These are phyloP conservation scores for Pachydiplax longipennis DNA, from an alignment of 2,888 invertebrate species.

Conservation along the genomic window DNA sequence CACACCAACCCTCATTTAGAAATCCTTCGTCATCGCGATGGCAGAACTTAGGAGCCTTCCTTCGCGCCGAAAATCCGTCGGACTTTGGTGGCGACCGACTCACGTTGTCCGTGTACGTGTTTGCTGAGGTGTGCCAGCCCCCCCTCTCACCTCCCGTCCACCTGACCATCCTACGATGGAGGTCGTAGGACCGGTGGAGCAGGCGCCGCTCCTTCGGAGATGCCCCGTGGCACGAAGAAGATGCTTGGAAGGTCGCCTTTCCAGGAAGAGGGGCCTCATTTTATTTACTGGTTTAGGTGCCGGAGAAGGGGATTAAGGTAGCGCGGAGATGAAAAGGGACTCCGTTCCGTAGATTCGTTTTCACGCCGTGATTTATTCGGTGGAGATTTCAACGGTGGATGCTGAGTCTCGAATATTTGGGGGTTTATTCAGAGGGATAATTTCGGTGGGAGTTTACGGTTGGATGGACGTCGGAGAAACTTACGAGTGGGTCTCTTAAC, in stretches of 20 bases:
- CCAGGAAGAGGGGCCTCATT: neutral
- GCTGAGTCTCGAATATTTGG: neutral
- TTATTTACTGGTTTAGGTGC: neutral
- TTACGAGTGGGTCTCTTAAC: too few species aligned
- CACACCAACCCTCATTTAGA: neutral
- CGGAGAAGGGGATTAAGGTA: neutral
- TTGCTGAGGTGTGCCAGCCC: neutral
- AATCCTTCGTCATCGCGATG: neutral
- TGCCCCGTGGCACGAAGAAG: neutral
- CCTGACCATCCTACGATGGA: conserved; percentile 5
- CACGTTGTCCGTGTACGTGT: neutral
- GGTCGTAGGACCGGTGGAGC: conserved; percentile 17
- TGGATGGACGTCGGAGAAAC: too few species aligned
- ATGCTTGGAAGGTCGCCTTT: neutral
- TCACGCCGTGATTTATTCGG: neutral
- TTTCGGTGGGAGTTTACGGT: too few species aligned
- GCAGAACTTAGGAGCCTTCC: neutral
- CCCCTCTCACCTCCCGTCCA: neutral
- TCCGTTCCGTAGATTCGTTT: neutral
- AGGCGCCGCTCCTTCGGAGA: neutral
- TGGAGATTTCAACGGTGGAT: neutral
- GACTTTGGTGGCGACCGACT: neutral
- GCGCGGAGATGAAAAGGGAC: neutral
- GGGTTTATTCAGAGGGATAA: too few species aligned
- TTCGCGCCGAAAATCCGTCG: neutral